Evolutionary conservation across 2,888 invertebrate genomes (phyloP).

Genomic region (Cylindroiulus punctatus): DNA sequence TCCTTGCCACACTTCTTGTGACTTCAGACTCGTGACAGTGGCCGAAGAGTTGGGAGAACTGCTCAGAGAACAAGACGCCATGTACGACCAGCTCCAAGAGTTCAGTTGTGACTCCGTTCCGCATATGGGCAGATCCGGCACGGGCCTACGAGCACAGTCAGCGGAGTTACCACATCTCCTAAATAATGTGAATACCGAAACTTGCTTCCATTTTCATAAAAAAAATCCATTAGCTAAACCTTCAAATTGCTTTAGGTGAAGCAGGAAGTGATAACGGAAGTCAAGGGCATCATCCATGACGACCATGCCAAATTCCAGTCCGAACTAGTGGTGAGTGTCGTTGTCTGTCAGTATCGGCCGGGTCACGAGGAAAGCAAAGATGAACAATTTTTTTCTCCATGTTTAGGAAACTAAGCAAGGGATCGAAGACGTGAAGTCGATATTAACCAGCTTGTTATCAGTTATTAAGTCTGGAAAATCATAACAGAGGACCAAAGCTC

Average conservation of each 20-base stretch:
- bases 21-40: not conserved
- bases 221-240: not conserved
- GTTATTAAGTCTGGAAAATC: constrained; percentile 32
- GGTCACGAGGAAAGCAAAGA: not conserved
- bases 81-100: not conserved
- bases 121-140: not conserved
- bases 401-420: not conserved
- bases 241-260: not conserved
- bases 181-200: not conserved
- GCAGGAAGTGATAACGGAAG: constrained; percentile 5
- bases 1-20: not conserved
- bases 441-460: constrained; percentile 12
- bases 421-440: constrained; percentile 6
- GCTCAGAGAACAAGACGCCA: constrained; percentile 1
- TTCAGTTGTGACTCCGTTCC: not conserved
- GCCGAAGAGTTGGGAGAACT: constrained; percentile 37
- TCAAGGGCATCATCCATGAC: not conserved
- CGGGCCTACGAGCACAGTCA: not conserved
- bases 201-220: too few relatives aligned
- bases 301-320: constrained; percentile 1
- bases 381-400: not conserved
- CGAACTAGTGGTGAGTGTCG: constrained; percentile 4
- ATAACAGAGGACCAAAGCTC: not conserved
- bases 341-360: not conserved
- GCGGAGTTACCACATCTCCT: not conserved